Percentiles rank a stretch among this genome's conserved stretches.
These are phyloP conservation scores for Cosmia trapezina DNA, from an alignment of 2,888 invertebrate genomes.

Conservation along the genomic window DNA sequence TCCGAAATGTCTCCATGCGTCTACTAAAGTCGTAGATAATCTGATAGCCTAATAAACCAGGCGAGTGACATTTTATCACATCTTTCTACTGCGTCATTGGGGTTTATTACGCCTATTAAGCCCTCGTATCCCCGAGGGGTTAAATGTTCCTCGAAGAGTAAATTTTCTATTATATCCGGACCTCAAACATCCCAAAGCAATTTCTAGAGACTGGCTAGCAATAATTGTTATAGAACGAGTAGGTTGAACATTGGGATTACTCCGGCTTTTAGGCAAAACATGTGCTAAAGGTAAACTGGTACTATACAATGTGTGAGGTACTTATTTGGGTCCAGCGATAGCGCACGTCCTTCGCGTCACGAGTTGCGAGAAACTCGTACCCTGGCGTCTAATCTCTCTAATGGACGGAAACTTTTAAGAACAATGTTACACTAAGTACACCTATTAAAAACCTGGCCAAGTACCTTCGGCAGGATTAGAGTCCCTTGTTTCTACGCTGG, in stretches of 20 bases:
- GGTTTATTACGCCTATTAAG: slow-evolving; percentile 61
- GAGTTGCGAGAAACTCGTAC: slow-evolving; percentile 46
- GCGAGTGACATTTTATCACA: slow-evolving; percentile 63
- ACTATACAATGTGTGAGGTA: slow-evolving; percentile 16
- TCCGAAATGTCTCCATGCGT: slow-evolving; percentile 65
- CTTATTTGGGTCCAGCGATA: slow-evolving; percentile 49
- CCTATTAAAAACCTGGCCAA: slow-evolving; percentile 45
- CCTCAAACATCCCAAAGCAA: slow-evolving; percentile 39
- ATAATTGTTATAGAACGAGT: slow-evolving; percentile 30
- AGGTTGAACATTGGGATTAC: slow-evolving; percentile 19
- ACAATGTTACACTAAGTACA: slow-evolving; percentile 52
- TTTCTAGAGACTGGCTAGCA: slow-evolving; percentile 14
- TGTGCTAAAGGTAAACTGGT: slow-evolving; percentile 33
- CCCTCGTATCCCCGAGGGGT: slow-evolving; percentile 47
- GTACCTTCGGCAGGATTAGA: slow-evolving; percentile 11
- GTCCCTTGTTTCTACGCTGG: slow-evolving; percentile 5
- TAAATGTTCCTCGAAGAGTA: slow-evolving; percentile 46
- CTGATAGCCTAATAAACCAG: slow-evolving; percentile 57
- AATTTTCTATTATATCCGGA: slow-evolving; percentile 43
- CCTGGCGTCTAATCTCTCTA: slow-evolving; percentile 54
- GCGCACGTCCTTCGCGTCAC: slow-evolving; percentile 56
- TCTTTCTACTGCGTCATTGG: slow-evolving; percentile 58
- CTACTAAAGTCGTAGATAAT: slow-evolving; percentile 56
- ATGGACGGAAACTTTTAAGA: slow-evolving; percentile 62
- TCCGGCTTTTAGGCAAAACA: slow-evolving; percentile 49